A percentile compares a stretch with the other conserved stretches of the same genome.
These are phyloP conservation scores for Lathronympha strigana DNA, from an alignment of 2,888 invertebrate species.

Conservation along the genomic window DNA sequence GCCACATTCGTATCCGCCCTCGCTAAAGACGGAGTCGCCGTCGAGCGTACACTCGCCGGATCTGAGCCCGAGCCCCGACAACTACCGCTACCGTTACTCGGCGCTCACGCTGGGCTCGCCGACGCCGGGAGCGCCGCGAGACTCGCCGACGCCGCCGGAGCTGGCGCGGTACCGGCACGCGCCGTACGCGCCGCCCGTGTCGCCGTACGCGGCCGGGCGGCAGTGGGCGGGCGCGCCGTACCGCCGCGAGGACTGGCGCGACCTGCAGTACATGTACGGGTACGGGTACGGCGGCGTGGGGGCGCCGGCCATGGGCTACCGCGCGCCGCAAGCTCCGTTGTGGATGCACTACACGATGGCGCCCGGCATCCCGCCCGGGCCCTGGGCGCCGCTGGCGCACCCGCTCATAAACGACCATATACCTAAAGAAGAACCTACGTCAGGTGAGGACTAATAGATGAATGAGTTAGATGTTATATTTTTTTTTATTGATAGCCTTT, in stretches of 20 bases:
- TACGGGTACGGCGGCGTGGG: slow-evolving; percentile 77
- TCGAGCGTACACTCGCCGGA: slow-evolving; percentile 73
- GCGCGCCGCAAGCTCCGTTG: slow-evolving; percentile 61
- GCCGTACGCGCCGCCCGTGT: slow-evolving; percentile 50
- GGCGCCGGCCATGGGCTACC: slow-evolving; percentile 43
- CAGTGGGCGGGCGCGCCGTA: slow-evolving; percentile 50
- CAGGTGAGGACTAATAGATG: no score
- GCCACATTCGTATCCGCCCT: slow-evolving; percentile 59
- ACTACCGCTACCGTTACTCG: slow-evolving; percentile 70
- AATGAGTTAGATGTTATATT: no score
- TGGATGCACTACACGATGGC: slow-evolving; percentile 78
- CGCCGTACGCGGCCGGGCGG: slow-evolving; percentile 47
- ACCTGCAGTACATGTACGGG: slow-evolving; percentile 69
- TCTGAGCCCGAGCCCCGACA: slow-evolving; percentile 74
- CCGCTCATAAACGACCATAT: slow-evolving; percentile 79
- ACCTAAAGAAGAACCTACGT: slow-evolving; percentile 84
- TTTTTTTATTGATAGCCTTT: no score
- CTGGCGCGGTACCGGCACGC: slow-evolving; percentile 71
- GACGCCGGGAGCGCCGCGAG: slow-evolving; percentile 63
- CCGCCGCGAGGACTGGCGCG: slow-evolving; percentile 66
- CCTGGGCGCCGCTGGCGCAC: slow-evolving; percentile 81
- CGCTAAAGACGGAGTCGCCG: slow-evolving; percentile 73
- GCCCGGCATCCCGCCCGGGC: slow-evolving; percentile 76
- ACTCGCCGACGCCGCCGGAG: slow-evolving; percentile 67
- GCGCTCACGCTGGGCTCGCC: slow-evolving; percentile 66